Base-by-base conservation (phyloP, 2,888 invertebrate genomes). In the Phengaris arion region DNA sequence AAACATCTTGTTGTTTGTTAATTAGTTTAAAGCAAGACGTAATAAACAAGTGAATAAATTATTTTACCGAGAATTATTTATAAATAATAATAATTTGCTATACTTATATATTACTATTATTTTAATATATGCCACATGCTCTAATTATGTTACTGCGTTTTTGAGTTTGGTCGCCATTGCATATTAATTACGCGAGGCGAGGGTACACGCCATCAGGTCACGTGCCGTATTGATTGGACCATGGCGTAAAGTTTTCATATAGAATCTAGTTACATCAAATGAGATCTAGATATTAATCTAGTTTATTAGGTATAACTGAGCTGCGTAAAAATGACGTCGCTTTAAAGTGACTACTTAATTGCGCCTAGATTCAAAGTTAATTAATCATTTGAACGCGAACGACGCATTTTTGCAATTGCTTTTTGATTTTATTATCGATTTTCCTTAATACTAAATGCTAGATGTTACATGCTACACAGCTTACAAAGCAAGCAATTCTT, bases 211-310 rank as follows among this genome's bases (percentile, higher is more conserved):
- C 15, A 15, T 57, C 55, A 55, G 59, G 35, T 15, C 72, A 72
- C 72, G 72, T 72, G 72, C 6, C 12, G 72, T 54, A 35, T 72
- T 72, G 54, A 72, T 72, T 72, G 72, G 72, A 54, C 12, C 54
- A 54, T 64, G 35, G 64, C 64, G 59, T 64, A 64, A 64, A 35
- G 22, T 64, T 64, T 64, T 64, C 15, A 15, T 3, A 22, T 59
- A 8, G 12, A 52, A 64, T 64, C 64, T 64, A 45, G 64, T 64
- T 64, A 64, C 1, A 64, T 64, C 59, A 1, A 64, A 45, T 64
- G 10, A 35, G 12, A 64, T 12, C 35, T 64, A 35, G 64, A 64
- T 64, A 22, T 15, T 57, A 57, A 15, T 57, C 15, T 22, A 59
- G 59, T 22, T 22, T 6, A 57, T 57, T 15, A 22, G 1, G 22